Evolutionary conservation across 2,113 vertebrate species (phyloP), one percentile per base, ranked within the genome.

Genomic region (Actenoides lindsayi): DNA sequence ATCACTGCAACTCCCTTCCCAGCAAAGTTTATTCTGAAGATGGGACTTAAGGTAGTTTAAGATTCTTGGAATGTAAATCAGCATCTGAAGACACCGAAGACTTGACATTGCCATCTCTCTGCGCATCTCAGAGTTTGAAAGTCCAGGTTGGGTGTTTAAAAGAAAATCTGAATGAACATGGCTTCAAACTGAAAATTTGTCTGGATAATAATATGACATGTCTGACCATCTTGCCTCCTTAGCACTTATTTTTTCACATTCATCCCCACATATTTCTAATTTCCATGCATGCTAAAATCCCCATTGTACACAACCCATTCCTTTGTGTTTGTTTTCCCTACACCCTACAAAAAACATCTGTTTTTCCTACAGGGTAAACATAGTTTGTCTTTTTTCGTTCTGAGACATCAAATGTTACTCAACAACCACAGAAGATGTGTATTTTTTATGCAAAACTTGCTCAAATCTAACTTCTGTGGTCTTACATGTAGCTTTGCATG

Each of bases 341-440:
- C 59, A 85, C 63, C 50, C 59, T 93, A 74, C 79, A 86, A 77
- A 67, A 96, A 87, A 62, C 67, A 89, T 84, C 93, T 91, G 70
- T 83, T 86, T 74, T 81, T 92, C 70, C 64, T 78, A 67, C 83
- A 94, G 79, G 56, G 62, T 88, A 96, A 93, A 89, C 73, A 87
- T 87, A 65, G 39, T 50, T 82, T 65, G 57, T 76, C 89, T 83
- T 94, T 94, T 69, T 51, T 44, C 16, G 41, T 76, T 81, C 46
- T 79, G 65, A 5, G 23, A 68, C 64, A 71, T 57, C 67, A 92
- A 78, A 81, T 30, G 3, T 67, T 92, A 62, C 57, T 75, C 46
- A 92, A 83, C 42, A 64, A 41, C 80, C 33, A n/a, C 31, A 20
- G 78, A 90, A 75, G 24, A 56, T 76, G 48, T 65, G 44, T 57